Percentiles rank a stretch among this genome's conserved stretches.
phyloP scores from a whole-genome alignment of 2,797 vertebrate genomes.

The Pantherophis vulpinus region DNA sequence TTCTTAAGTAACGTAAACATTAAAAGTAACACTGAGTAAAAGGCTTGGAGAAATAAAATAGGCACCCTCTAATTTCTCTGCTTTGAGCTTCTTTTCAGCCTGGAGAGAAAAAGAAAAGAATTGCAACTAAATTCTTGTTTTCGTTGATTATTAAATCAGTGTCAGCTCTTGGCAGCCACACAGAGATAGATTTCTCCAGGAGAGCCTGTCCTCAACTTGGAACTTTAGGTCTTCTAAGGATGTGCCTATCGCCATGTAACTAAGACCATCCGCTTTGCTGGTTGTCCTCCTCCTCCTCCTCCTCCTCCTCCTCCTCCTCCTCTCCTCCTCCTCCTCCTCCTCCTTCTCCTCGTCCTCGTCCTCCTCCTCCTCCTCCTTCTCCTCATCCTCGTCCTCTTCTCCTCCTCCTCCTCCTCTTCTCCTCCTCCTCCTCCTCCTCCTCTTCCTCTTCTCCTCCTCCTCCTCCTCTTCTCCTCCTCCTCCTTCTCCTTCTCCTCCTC shows the following conservation, averaged over 20 bases:
- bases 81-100: neutral
- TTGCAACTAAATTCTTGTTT: neutral
- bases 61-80: neutral
- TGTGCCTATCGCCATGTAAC: neutral
- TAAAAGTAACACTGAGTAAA: neutral
- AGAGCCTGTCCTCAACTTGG: neutral
- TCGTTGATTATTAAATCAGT: neutral
- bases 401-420: no score
- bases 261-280: neutral
- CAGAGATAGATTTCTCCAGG: neutral
- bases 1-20: neutral
- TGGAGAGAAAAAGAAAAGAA: neutral
- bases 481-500: no score
- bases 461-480: no score
- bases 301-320: neutral
- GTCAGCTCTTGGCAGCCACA: neutral
- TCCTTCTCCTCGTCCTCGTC: neutral
- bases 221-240: neutral
- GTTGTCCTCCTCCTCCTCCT: neutral
- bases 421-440: no score
- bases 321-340: neutral
- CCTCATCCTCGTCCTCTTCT: no score
- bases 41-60: neutral
- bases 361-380: neutral
- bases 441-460: no score